Base-by-base conservation (phyloP, 2,797 vertebrate species). In the Betta splendens region DNA sequence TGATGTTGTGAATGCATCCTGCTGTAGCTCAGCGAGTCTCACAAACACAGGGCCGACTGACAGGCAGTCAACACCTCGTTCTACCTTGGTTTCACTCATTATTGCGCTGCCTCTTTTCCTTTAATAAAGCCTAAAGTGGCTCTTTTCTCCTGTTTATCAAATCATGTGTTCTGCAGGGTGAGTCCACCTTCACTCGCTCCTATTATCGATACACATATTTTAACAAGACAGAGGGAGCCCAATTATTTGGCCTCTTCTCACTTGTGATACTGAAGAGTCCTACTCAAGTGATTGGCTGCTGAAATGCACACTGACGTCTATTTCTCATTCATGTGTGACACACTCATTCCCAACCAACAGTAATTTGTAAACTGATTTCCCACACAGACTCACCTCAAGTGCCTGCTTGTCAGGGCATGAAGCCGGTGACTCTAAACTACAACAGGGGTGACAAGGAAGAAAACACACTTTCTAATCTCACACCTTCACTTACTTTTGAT, bases 221-320 rank as follows among this genome's bases (percentile, higher is more conserved):
- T 71, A 84, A 74, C 74, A 64, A 74, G 72, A 80, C 81, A 70
- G 56, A 7, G 69, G 68, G 74, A 74, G 75, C 83, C 80, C 83
- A 87, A 89, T 92, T 91, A 90, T 87, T 87, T 77, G 81, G 63
- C 86, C 79, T 77, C 83, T 84, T 82, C 55, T 83, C 75, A 61
- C 86, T 81, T 48, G 72, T 61, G 71, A 43, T 87, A 78, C 81
- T 88, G 84, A 79, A 91, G 91, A 87, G 83, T 73, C 50, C 59
- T 42, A 75, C 79, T 92, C 81, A 91, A 93, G 91, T 92, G 92
- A 93, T 92, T 92, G 89, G 89, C 72, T 72, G 75, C 84, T 83
- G 86, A 90, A 88, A 87, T 80, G 80, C 89, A 87, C 85, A 83
- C 85, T 69, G 83, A 76, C 87, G 45, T 79, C 76, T 66, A 72